Conservation (phyloP, 2,797 vertebrate species). For the Iguana delicatissima region DNA sequence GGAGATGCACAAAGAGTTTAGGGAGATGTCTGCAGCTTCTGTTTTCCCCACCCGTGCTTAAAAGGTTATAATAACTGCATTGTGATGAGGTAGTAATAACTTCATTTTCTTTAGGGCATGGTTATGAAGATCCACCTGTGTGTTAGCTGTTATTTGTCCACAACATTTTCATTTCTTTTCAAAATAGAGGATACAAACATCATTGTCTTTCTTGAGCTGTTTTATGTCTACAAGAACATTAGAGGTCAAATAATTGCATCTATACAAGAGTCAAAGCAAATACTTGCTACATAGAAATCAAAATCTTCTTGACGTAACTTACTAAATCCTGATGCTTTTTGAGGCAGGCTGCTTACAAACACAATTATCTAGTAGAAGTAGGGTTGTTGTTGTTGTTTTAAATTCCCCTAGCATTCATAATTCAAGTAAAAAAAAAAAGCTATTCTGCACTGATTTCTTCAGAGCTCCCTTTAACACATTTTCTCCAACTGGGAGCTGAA, state of each 20-base stretch:
- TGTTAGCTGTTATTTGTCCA: not conserved
- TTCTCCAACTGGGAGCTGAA: not conserved
- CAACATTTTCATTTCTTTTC: not conserved
- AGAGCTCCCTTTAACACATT: not conserved
- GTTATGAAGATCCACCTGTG: not conserved
- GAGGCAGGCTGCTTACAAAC: not conserved
- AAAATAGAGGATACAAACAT: not conserved
- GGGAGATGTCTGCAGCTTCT: no score
- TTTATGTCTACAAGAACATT: not conserved
- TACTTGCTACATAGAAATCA: not conserved
- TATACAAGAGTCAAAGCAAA: not conserved
- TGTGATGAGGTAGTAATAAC: no score
- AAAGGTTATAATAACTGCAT: not conserved
- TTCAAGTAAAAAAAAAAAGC: not conserved
- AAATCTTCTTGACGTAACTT: not conserved
- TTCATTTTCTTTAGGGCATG: slow-evolving; percentile 7
- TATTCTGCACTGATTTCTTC: not conserved
- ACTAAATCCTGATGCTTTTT: not conserved
- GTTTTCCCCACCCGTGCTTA: no score
- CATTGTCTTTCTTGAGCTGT: not conserved
- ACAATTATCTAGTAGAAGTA: not conserved
- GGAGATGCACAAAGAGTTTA: no score
- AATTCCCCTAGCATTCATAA: not conserved
- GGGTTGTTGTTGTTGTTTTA: not conserved
- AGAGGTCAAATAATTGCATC: not conserved